Percentiles rank a stretch among this genome's conserved stretches.
These are phyloP conservation scores for Encarsia formosa DNA, from an alignment of 2,888 invertebrate species.

Conservation along the genomic window DNA sequence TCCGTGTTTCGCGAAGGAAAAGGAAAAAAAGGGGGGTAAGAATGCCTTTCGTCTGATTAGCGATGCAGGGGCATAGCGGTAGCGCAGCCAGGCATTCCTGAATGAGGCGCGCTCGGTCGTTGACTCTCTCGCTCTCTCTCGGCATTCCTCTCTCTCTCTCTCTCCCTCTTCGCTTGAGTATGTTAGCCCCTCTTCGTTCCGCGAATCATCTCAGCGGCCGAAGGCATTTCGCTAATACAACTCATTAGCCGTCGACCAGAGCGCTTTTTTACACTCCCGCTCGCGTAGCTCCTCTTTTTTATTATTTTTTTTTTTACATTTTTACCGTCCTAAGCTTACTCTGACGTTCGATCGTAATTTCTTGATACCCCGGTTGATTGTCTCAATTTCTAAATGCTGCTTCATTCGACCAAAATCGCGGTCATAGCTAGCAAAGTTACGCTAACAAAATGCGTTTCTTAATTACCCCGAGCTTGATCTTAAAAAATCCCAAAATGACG, in stretches of 20 bases:
- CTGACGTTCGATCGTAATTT: no score
- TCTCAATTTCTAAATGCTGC: no score
- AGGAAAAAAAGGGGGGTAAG: not conserved
- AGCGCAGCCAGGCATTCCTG: conserved; percentile 22
- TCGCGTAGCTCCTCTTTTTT: not conserved
- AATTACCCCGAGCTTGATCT: no score
- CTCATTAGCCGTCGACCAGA: conserved; percentile 9
- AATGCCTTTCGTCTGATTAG: not conserved
- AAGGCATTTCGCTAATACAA: conserved; percentile 8
- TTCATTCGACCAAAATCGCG: no score
- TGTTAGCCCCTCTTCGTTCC: conserved; percentile 12
- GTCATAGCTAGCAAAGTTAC: no score
- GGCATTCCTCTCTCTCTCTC: not conserved
- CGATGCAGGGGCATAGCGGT: not conserved
- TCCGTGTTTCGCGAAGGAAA: not conserved
- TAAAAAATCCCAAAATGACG: not conserved
- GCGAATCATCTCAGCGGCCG: conserved; percentile 14
- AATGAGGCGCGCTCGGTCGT: conserved; percentile 25
- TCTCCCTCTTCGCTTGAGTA: conserved; percentile 1
- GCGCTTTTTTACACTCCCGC: not conserved
- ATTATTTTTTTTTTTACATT: not conserved
- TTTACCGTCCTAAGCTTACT: not conserved
- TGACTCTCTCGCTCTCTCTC: conserved; percentile 15
- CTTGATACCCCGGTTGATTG: no score
- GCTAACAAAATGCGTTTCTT: no score